Conservation (phyloP, 2,888 invertebrate species). For the Drosophila setosimentum region DNA sequence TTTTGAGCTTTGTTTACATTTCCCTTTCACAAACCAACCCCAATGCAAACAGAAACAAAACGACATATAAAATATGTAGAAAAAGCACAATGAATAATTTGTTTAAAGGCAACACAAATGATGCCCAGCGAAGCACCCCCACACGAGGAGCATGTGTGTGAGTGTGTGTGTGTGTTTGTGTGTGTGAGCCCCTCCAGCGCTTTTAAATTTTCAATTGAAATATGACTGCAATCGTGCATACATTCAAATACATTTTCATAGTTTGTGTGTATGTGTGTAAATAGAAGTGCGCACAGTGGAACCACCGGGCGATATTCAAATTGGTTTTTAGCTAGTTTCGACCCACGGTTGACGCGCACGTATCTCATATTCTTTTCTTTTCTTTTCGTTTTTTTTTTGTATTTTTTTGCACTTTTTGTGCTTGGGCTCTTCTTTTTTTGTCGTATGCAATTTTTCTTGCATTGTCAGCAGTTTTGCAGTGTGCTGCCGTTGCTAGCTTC, state of each 20-base stretch:
- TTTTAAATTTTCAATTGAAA: slow-evolving; percentile 77
- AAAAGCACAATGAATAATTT: slow-evolving; percentile 67
- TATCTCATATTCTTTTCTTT: slow-evolving; percentile 46
- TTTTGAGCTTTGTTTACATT: slow-evolving; percentile 75
- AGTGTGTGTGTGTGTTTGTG: neutral
- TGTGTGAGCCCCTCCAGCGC: slow-evolving; percentile 22
- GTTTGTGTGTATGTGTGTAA: slow-evolving; percentile 15
- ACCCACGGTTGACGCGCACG: slow-evolving; percentile 59
- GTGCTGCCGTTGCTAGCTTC: slow-evolving; percentile 54
- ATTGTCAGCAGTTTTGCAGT: slow-evolving; percentile 78
- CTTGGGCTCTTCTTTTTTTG: slow-evolving; percentile 48
- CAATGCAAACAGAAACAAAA: slow-evolving; percentile 21
- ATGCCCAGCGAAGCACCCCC: slow-evolving; percentile 36
- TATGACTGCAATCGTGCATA: slow-evolving; percentile 58
- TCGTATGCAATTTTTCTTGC: slow-evolving; percentile 76
- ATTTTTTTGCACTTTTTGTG: neutral
- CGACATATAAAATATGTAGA: slow-evolving; percentile 30
- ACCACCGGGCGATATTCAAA: slow-evolving; percentile 9
- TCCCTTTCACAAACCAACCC: slow-evolving; percentile 63
- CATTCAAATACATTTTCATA: slow-evolving; percentile 9
- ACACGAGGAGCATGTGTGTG: neutral
- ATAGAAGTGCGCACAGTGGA: slow-evolving; percentile 38
- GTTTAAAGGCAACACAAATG: slow-evolving; percentile 58
- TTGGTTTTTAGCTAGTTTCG: slow-evolving; percentile 9
- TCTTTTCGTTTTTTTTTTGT: slow-evolving; percentile 16